Evolutionary conservation across 2,797 vertebrate genomes (phyloP).

Genomic region (Fistularia tabacaria): DNA sequence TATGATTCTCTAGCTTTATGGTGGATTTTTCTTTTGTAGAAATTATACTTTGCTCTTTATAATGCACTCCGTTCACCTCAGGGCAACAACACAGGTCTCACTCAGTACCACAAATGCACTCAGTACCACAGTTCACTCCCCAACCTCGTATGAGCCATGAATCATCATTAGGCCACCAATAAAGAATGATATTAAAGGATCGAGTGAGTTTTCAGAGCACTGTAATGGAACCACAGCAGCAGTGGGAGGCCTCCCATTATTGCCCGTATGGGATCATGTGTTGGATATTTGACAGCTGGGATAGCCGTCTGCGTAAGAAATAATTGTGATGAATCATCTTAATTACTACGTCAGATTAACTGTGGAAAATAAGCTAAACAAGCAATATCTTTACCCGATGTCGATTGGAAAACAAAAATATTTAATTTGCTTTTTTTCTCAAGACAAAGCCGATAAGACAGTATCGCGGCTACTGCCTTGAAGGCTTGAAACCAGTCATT

Average conservation of each 20-base stretch:
- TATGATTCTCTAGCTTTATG: no score
- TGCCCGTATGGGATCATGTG: conserved; percentile 36
- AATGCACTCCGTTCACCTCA: conserved; percentile 15
- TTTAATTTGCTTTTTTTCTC: neutral
- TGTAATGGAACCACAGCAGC: conserved; percentile 33
- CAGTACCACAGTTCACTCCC: conserved; percentile 37
- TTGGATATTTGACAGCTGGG: conserved; percentile 39
- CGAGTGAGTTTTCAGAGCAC: conserved; percentile 38
- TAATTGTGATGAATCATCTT: conserved; percentile 43
- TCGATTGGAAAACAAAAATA: conserved; percentile 8
- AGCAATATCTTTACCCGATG: conserved; percentile 7
- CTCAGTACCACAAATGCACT: conserved; percentile 35
- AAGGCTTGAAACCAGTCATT: no score
- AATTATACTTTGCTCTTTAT: no score
- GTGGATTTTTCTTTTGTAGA: no score
- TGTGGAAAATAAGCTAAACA: conserved; percentile 23
- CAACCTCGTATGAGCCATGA: conserved; percentile 41
- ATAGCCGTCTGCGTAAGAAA: conserved; percentile 15
- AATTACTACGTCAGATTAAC: conserved; percentile 27
- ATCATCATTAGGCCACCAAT: conserved; percentile 58
- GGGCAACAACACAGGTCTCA: conserved; percentile 26
- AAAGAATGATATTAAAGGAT: conserved; percentile 47
- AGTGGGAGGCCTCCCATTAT: conserved; percentile 49
- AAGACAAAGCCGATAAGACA: no score
- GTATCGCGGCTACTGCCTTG: no score